A percentile compares a stretch with the other conserved stretches of the same genome.
phyloP scores from a whole-genome alignment of 2,113 vertebrate species.

The Antechinus flavipes region DNA sequence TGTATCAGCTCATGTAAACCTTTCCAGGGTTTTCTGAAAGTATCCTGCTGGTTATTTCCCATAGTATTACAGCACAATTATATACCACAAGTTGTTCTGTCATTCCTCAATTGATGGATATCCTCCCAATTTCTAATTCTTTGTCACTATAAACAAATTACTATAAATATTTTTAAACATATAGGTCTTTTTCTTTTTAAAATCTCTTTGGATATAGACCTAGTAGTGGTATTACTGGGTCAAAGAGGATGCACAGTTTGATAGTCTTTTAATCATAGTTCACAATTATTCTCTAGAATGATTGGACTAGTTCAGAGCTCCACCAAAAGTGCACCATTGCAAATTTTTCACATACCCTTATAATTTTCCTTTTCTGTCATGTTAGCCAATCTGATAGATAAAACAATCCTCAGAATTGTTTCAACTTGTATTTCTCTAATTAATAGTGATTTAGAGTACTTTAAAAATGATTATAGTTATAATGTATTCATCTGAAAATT shows the following conservation, averaged over 20 bases:
- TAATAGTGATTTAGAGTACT: too few relatives aligned
- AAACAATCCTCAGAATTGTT: too few relatives aligned
- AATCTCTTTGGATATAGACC: background rate
- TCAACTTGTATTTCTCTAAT: too few relatives aligned
- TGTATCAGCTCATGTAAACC: background rate
- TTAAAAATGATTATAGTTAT: too few relatives aligned
- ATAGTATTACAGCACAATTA: background rate
- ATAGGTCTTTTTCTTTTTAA: background rate
- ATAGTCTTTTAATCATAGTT: background rate
- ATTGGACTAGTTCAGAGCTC: too few relatives aligned
- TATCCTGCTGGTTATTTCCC: background rate
- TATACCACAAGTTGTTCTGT: background rate
- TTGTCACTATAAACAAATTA: background rate
- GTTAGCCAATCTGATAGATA: too few relatives aligned
- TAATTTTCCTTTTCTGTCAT: too few relatives aligned
- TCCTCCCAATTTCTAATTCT: background rate
- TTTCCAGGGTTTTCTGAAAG: background rate
- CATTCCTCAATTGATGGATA: background rate
- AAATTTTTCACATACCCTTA: too few relatives aligned
- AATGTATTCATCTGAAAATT: too few relatives aligned
- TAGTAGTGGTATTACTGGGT: background rate
- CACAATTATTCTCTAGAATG: too few relatives aligned
- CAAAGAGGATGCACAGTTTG: background rate
- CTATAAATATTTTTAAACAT: background rate
- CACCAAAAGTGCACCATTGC: too few relatives aligned